Evolutionary conservation across 2,888 invertebrate genomes (phyloP).

Genomic region (Eupsilia transversa): DNA sequence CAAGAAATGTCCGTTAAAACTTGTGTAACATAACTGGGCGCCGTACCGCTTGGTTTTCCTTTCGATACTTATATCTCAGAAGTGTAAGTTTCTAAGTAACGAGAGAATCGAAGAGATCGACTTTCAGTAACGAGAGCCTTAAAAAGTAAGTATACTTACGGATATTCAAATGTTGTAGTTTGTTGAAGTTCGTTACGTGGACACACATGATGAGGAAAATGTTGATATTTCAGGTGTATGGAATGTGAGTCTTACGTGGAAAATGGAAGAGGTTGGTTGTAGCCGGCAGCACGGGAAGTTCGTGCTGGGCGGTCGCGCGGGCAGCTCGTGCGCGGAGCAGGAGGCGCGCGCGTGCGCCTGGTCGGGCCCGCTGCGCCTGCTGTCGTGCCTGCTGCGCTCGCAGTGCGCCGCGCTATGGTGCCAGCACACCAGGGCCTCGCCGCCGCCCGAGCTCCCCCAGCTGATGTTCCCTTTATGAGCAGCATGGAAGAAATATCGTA

Average conservation of each 20-base stretch:
- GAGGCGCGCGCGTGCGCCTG: slow-evolving; percentile 73
- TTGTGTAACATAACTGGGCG: slow-evolving; percentile 36
- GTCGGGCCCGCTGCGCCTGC: slow-evolving; percentile 72
- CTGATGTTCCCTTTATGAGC: slow-evolving; percentile 83
- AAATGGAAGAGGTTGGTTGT: slow-evolving; percentile 62
- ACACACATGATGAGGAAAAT: slow-evolving; percentile 29
- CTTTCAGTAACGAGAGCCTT: slow-evolving; percentile 20
- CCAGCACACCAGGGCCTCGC: slow-evolving; percentile 52
- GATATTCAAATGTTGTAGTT: neutral
- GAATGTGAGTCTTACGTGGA: slow-evolving; percentile 77
- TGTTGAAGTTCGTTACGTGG: slow-evolving; percentile 36
- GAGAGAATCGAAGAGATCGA: slow-evolving; percentile 19
- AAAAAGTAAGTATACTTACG: slow-evolving; percentile 45
- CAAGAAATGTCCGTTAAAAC: slow-evolving; percentile 35
- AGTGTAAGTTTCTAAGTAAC: slow-evolving; percentile 27
- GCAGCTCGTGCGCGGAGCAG: slow-evolving; percentile 70
- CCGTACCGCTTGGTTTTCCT: slow-evolving; percentile 60
- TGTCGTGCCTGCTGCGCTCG: slow-evolving; percentile 69
- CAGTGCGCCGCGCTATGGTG: slow-evolving; percentile 59
- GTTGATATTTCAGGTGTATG: slow-evolving; percentile 80
- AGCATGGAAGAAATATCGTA: slow-evolving; percentile 88
- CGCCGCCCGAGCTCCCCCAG: slow-evolving; percentile 44
- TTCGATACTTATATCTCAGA: slow-evolving; percentile 24
- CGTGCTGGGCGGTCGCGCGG: slow-evolving; percentile 50
- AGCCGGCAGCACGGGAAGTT: slow-evolving; percentile 58